These are phyloP conservation scores for Cenopis cana DNA, from an alignment of 2,888 invertebrate species.

Conservation along the genomic window DNA sequence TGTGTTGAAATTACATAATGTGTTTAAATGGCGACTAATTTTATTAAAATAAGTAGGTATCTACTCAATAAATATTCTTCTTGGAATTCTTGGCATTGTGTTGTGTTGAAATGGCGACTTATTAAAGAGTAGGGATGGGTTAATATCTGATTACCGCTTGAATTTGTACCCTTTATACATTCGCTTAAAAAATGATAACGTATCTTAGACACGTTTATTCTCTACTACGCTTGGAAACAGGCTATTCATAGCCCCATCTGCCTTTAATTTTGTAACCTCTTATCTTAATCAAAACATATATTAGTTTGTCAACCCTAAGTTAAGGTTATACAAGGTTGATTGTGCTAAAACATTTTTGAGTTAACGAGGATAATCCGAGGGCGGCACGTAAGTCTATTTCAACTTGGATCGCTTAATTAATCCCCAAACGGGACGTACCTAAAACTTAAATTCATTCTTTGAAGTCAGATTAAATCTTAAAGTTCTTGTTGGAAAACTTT, in stretches of 20 bases:
- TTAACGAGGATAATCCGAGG: background rate
- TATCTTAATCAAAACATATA: background rate
- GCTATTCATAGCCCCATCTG: slow-evolving; percentile 8
- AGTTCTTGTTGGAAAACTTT: slow-evolving; percentile 49
- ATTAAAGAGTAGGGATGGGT: too few species aligned
- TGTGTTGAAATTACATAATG: too few species aligned
- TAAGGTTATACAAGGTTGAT: background rate
- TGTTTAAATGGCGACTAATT: too few species aligned
- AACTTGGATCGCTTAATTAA: slow-evolving; percentile 50
- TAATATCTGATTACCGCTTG: too few species aligned
- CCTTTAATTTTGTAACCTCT: background rate
- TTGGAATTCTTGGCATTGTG: too few species aligned
- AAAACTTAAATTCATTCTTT: slow-evolving; percentile 54
- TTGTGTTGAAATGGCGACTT: too few species aligned
- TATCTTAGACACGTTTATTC: background rate
- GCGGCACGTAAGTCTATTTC: slow-evolving; percentile 10
- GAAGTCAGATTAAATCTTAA: slow-evolving; percentile 52
- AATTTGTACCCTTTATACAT: too few species aligned
- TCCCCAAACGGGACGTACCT: slow-evolving; percentile 46
- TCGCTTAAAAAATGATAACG: background rate
- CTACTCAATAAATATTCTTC: too few species aligned
- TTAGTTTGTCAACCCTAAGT: background rate
- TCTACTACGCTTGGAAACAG: slow-evolving; percentile 16
- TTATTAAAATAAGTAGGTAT: too few species aligned
- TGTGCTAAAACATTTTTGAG: background rate